Evolutionary conservation across 37 sponge, comb jelly and placozoan genomes (phyloP).

Genomic region (Chondrosia reniformis): DNA sequence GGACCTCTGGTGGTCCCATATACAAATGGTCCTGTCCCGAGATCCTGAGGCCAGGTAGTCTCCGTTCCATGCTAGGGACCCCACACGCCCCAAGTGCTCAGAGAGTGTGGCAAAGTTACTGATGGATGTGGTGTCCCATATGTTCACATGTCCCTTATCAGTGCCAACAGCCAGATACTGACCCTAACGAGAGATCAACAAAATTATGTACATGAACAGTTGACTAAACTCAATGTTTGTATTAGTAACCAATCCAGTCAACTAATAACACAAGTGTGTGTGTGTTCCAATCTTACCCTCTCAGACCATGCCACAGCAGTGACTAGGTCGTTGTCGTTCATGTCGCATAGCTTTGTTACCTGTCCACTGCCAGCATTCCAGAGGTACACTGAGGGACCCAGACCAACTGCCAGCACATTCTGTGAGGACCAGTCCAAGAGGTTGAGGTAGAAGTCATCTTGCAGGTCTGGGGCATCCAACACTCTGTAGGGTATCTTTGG

Average conservation of each 20-base stretch:
- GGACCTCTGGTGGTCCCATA: slow-evolving; percentile 70
- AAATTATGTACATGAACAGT: background rate
- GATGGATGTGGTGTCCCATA: slow-evolving; percentile 81
- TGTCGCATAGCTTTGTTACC: slow-evolving; percentile 77
- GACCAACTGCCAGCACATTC: slow-evolving; percentile 86
- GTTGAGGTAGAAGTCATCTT: slow-evolving; percentile 98
- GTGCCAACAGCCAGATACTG: slow-evolving; percentile 79
- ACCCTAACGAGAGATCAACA: slow-evolving; percentile 21
- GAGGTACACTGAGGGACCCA: slow-evolving; percentile 84
- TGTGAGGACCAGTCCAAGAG: slow-evolving; percentile 93
- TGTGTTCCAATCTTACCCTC: slow-evolving; percentile 28
- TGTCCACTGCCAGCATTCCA: slow-evolving; percentile 94
- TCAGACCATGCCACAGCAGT: slow-evolving; percentile 89
- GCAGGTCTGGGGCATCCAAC: slow-evolving; percentile 97
- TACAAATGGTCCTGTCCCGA: slow-evolving; percentile 74
- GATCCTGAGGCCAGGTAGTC: slow-evolving; percentile 80
- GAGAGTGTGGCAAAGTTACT: slow-evolving; percentile 29
- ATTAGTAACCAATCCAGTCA: background rate
- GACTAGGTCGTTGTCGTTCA: slow-evolving; percentile 54
- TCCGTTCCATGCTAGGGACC: slow-evolving; percentile 85
- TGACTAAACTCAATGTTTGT: background rate
- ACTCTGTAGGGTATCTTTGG: slow-evolving; percentile 91
- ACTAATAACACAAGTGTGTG: background rate
- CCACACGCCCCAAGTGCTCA: slow-evolving; percentile 76
- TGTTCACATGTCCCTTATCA: slow-evolving; percentile 54